Evolutionary conservation across 92 coral and sea anemone species (phyloP).

Genomic region (Galaxea fascicularis): DNA sequence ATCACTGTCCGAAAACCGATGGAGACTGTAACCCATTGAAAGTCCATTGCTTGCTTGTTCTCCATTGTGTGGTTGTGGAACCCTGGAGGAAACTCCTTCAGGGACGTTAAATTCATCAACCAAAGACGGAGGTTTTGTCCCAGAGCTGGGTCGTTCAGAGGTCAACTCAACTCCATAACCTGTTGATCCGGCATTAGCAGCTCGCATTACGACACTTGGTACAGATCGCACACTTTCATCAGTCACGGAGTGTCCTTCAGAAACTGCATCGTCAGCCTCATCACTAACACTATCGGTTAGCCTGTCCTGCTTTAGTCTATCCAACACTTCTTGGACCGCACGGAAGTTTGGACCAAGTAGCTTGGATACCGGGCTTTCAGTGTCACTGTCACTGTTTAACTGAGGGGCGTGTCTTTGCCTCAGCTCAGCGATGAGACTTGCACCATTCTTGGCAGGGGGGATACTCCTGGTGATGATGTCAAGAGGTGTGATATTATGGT

Average conservation of each 20-base stretch:
- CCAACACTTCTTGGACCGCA: slow-evolving; percentile 87
- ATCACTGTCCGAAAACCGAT: neutral
- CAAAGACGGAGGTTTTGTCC: neutral
- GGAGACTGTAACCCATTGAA: neutral
- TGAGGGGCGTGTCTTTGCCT: slow-evolving; percentile 50
- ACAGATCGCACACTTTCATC: slow-evolving; percentile 13
- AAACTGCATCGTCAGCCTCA: slow-evolving; percentile 29
- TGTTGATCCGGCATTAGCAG: slow-evolving; percentile 7
- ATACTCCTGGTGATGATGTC: slow-evolving; percentile 48
- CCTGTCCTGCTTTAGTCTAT: slow-evolving; percentile 74
- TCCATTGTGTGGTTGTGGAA: neutral
- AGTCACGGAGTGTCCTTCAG: slow-evolving; percentile 18
- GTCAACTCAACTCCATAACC: neutral
- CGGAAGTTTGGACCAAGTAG: slow-evolving; percentile 96
- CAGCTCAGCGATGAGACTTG: slow-evolving; percentile 29
- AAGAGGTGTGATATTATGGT: slow-evolving; percentile 36
- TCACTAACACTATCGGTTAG: slow-evolving; percentile 53
- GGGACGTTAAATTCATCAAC: neutral
- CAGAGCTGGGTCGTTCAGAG: neutral
- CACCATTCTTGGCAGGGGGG: slow-evolving; percentile 31
- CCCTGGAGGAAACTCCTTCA: neutral
- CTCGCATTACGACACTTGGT: slow-evolving; percentile 9
- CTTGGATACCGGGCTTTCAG: slow-evolving; percentile 93
- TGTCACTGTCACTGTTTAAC: slow-evolving; percentile 74
- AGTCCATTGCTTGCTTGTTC: neutral